Conservation (phyloP, 92 coral and sea anemone species). For the Porites evermanni region DNA sequence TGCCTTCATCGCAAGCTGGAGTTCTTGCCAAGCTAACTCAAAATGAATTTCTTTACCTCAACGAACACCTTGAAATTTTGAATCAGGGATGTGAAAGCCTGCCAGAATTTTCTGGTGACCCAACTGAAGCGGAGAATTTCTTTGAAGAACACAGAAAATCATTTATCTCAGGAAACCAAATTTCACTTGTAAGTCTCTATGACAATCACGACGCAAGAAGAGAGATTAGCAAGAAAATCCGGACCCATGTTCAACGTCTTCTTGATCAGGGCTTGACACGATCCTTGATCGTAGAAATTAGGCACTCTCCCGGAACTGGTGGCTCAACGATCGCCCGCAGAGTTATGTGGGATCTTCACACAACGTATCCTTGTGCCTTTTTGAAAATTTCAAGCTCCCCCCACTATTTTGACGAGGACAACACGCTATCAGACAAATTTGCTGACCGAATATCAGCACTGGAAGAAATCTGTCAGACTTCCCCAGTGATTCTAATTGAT, state of each 20-base stretch:
- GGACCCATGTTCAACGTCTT: conserved; percentile 76
- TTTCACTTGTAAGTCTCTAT: conserved; percentile 76
- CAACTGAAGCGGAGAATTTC: conserved; percentile 56
- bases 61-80: conserved; percentile 74
- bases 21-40: conserved; percentile 54
- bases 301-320: conserved; percentile 90
- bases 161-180: conserved; percentile 82
- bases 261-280: conserved; percentile 67
- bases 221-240: conserved; percentile 69
- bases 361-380: conserved; percentile 84
- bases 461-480: conserved; percentile 75
- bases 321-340: conserved; percentile 92
- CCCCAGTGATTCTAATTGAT: conserved; percentile 79
- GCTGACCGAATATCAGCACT: conserved; percentile 72
- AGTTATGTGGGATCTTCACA: conserved; percentile 90
- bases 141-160: conserved; percentile 75
- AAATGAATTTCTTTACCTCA: conserved; percentile 68
- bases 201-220: conserved; percentile 87
- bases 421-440: conserved; percentile 56
- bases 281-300: conserved; percentile 76
- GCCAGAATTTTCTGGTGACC: conserved; percentile 31
- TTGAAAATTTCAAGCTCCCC: conserved; percentile 50
- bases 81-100: conserved; percentile 78
- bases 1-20: conserved; percentile 83
- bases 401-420: conserved; percentile 74